A percentile compares a stretch with the other conserved stretches of the same genome.
Evolutionary conservation across 2,113 vertebrate species (phyloP).

Genomic region (Prochilodus magdalenae): DNA sequence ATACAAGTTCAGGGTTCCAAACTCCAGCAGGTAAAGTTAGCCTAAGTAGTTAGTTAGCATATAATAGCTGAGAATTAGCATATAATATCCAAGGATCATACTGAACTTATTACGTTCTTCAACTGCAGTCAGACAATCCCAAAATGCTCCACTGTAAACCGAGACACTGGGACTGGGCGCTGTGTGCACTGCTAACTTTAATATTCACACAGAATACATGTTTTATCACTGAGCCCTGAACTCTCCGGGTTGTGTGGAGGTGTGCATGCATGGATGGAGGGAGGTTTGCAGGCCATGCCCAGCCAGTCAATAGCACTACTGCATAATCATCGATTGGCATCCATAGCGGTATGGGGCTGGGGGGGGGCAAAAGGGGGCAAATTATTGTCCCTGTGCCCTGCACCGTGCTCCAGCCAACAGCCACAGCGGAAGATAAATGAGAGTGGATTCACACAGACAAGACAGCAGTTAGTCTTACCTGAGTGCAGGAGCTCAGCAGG

Average conservation of each 20-base stretch:
- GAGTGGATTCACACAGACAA: slow-evolving; percentile 73
- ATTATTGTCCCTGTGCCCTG: slow-evolving; percentile 89
- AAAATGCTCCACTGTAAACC: too few species aligned
- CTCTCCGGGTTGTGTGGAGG: background rate
- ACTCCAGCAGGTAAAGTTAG: too few species aligned
- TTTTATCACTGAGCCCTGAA: background rate
- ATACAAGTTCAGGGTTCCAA: too few species aligned
- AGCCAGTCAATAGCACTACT: slow-evolving; percentile 89
- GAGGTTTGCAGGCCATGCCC: slow-evolving; percentile 32
- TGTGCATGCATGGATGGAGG: slow-evolving; percentile 40
- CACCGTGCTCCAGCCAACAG: slow-evolving; percentile 82
- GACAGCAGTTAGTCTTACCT: slow-evolving; percentile 83
- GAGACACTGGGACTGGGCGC: too few species aligned
- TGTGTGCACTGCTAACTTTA: too few species aligned
- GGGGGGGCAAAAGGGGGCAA: slow-evolving; percentile 92
- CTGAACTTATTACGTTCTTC: too few species aligned
- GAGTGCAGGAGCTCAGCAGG: slow-evolving; percentile 58
- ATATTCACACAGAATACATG: background rate
- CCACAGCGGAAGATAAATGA: slow-evolving; percentile 83
- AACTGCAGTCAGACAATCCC: too few species aligned
- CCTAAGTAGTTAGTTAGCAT: too few species aligned
- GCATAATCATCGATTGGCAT: slow-evolving; percentile 97
- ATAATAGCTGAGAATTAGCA: too few species aligned
- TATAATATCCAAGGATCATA: too few species aligned
- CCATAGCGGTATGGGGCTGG: slow-evolving; percentile 90